These are phyloP conservation scores for Balaeniceps rex DNA, from an alignment of 2,113 vertebrate species.

Conservation along the genomic window DNA sequence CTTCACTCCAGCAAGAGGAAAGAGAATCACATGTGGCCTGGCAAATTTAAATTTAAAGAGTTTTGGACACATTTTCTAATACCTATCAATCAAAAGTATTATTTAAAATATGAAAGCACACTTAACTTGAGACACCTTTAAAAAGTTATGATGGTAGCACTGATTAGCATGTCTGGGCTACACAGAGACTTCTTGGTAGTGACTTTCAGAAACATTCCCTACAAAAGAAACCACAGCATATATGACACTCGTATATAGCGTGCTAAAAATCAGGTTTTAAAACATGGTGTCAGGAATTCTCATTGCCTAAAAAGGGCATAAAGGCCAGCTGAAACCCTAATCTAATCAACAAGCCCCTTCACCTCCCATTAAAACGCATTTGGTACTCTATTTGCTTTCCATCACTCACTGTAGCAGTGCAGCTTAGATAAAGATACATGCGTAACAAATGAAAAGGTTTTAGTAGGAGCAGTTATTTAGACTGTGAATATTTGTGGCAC, in stretches of 20 bases:
- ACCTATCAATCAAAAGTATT: background rate
- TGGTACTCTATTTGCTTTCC: background rate
- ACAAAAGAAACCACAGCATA: background rate
- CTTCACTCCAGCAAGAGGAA: background rate
- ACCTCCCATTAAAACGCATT: background rate
- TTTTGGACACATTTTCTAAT: background rate
- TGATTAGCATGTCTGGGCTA: background rate
- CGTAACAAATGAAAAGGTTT: background rate
- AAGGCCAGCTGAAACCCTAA: background rate
- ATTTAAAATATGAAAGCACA: background rate
- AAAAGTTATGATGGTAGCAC: background rate
- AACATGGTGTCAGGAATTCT: background rate
- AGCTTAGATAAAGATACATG: background rate
- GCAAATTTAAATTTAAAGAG: background rate
- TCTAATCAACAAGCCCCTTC: background rate
- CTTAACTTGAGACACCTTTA: background rate
- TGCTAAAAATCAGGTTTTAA: constrained; percentile 14
- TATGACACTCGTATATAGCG: background rate
- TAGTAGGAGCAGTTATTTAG: background rate
- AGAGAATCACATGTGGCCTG: background rate
- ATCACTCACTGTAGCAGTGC: background rate
- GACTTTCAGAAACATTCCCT: background rate
- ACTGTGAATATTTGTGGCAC: background rate
- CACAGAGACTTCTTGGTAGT: background rate
- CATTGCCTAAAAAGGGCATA: background rate